Conservation (phyloP, 2,797 vertebrate genomes). For the Anguilla marmorata region DNA sequence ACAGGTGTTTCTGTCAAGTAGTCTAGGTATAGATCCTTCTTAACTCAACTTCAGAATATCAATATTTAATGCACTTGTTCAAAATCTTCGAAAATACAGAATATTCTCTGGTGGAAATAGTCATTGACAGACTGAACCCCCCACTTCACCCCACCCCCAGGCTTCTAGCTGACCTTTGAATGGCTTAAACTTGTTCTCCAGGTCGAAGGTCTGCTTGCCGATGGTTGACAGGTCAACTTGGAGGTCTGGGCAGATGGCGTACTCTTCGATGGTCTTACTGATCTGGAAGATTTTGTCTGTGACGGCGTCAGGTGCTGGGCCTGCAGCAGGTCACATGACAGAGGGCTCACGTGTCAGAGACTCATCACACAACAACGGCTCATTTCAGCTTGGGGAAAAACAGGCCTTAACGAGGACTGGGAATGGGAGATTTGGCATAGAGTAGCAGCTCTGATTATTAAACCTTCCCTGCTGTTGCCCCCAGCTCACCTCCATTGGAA, state of each 20-base stretch:
- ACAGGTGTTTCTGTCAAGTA: too few species aligned
- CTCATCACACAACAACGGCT: neutral
- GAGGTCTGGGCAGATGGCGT: constrained; percentile 91
- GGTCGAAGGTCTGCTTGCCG: constrained; percentile 93
- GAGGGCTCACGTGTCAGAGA: neutral
- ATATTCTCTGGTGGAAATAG: too few species aligned
- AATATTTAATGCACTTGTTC: too few species aligned
- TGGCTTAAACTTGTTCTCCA: constrained; percentile 92
- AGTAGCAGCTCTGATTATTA: too few species aligned
- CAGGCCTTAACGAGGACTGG: too few species aligned
- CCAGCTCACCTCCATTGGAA: constrained; percentile 85
- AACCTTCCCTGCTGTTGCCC: too few species aligned
- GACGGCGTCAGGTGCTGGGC: constrained; percentile 92
- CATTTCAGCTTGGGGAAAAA: neutral
- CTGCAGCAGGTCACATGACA: constrained; percentile 59
- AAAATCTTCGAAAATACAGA: too few species aligned
- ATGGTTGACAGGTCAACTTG: constrained; percentile 86
- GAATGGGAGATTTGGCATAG: too few species aligned
- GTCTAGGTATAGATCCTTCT: too few species aligned
- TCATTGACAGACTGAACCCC: too few species aligned
- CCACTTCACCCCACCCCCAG: too few species aligned
- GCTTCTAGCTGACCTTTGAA: constrained; percentile 78
- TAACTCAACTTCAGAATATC: too few species aligned
- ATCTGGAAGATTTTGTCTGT: constrained; percentile 96
- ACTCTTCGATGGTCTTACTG: constrained; percentile 93